Evolutionary conservation across 2,888 invertebrate genomes (phyloP).

Genomic region (Perithous albicinctus): DNA sequence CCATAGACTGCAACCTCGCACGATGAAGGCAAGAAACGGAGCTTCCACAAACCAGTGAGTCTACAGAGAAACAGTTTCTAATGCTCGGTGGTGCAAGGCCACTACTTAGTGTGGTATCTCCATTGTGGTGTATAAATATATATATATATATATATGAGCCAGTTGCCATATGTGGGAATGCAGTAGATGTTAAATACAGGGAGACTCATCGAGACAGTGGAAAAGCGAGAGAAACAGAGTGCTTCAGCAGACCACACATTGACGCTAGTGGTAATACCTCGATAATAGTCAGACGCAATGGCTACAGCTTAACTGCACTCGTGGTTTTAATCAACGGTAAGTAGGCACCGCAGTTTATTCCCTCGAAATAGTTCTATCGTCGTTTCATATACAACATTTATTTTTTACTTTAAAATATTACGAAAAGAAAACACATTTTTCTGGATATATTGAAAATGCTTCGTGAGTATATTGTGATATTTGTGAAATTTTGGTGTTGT

Average conservation of each 20-base stretch:
- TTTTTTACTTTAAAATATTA: not conserved
- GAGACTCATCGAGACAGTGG: conserved; percentile 44
- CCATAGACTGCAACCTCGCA: conserved; percentile 2
- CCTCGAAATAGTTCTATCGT: conserved; percentile 6
- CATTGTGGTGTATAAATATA: no score
- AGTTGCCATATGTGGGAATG: conserved; percentile 29
- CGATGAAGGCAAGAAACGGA: conserved; percentile 35
- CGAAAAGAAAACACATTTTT: not conserved
- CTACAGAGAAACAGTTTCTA: conserved; percentile 42
- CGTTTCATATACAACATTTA: not conserved
- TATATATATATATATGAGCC: conserved; percentile 19
- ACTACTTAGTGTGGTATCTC: conserved; percentile 1
- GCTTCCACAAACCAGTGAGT: conserved; percentile 26
- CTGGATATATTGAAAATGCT: no score
- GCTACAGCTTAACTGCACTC: conserved; percentile 33
- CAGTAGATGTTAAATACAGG: conserved; percentile 14
- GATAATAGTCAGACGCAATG: conserved; percentile 53
- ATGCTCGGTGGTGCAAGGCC: conserved; percentile 10
- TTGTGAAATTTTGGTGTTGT: no score
- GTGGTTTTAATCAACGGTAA: conserved; percentile 33
- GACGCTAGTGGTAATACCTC: conserved; percentile 41
- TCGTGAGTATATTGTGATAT: no score
- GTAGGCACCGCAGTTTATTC: conserved; percentile 26
- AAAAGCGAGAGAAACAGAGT: conserved; percentile 41
- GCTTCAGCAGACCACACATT: not conserved